phyloP scores from a whole-genome alignment of 1,140 invertebrate species.

The Aphidius ervi region DNA sequence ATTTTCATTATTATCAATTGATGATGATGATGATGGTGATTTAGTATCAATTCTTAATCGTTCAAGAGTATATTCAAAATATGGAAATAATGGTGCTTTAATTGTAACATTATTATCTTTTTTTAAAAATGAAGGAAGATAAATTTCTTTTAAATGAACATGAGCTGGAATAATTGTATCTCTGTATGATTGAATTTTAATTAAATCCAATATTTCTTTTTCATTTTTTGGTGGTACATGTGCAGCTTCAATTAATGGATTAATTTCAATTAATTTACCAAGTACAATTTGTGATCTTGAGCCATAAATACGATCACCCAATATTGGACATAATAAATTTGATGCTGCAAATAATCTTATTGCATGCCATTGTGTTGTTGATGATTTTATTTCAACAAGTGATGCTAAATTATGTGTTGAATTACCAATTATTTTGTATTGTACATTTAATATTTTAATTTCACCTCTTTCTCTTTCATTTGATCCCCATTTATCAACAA shows the following conservation, averaged over 20 bases:
- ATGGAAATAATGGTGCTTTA: conserved; percentile 39
- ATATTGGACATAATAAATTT: conserved; percentile 42
- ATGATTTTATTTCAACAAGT: conserved; percentile 41
- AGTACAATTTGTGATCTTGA: conserved; percentile 41
- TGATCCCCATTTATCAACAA: conserved; percentile 29
- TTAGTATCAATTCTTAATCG: conserved; percentile 30
- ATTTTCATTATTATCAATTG: neutral
- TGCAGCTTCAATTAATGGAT: conserved; percentile 35
- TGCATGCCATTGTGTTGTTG: conserved; percentile 37
- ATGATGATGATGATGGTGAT: conserved; percentile 2
- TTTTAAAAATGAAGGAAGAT: conserved; percentile 28
- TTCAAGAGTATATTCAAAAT: conserved; percentile 47
- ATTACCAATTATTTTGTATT: conserved; percentile 35
- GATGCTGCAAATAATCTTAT: conserved; percentile 46
- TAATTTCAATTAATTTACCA: conserved; percentile 38
- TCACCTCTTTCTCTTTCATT: conserved; percentile 29
- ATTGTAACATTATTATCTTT: conserved; percentile 32
- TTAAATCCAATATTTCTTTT: conserved; percentile 23
- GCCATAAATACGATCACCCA: conserved; percentile 49
- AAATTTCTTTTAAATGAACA: conserved; percentile 39
- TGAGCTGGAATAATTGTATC: conserved; percentile 46
- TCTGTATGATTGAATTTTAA: conserved; percentile 26
- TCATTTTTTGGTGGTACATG: conserved; percentile 30
- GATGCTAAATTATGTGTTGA: conserved; percentile 38
- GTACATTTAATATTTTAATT: conserved; percentile 33